Percentiles rank a stretch among this genome's conserved stretches.
These are phyloP conservation scores for Schizothorax lantsangensis DNA, from an alignment of 2,797 vertebrate species.

Conservation along the genomic window DNA sequence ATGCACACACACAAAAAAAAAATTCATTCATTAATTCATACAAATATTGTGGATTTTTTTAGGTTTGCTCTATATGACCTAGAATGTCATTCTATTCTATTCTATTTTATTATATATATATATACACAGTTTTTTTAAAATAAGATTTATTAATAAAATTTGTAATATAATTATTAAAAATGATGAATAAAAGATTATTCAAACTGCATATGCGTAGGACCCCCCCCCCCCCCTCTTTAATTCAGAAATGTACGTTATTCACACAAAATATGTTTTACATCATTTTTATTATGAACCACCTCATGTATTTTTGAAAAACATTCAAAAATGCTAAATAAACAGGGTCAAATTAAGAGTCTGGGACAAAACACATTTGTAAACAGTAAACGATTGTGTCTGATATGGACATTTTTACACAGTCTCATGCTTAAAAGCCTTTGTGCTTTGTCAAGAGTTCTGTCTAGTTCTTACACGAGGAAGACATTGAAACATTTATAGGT, in stretches of 20 bases:
- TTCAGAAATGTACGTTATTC: not conserved
- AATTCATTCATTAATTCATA: not conserved
- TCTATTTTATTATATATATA: not conserved
- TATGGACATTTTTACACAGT: not conserved
- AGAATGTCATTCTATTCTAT: too few relatives aligned
- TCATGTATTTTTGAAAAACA: not conserved
- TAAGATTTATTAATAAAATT: not conserved
- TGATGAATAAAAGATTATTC: not conserved
- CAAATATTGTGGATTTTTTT: not conserved
- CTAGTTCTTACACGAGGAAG: not conserved
- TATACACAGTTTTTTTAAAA: too few relatives aligned
- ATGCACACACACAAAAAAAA: too few relatives aligned
- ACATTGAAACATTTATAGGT: not conserved
- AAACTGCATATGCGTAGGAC: not conserved
- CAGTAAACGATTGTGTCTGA: not conserved
- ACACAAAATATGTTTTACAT: not conserved
- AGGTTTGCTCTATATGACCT: not conserved
- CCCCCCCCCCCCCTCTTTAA: not conserved
- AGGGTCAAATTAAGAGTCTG: not conserved
- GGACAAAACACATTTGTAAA: not conserved
- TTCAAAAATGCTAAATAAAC: not conserved
- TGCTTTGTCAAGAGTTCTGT: not conserved
- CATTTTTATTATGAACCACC: not conserved
- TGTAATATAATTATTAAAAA: not conserved
- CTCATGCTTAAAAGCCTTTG: not conserved